Percentiles rank a stretch among this genome's conserved stretches.
Evolutionary conservation across 2,113 vertebrate genomes (phyloP).

Genomic region (Halichoeres trimaculatus): DNA sequence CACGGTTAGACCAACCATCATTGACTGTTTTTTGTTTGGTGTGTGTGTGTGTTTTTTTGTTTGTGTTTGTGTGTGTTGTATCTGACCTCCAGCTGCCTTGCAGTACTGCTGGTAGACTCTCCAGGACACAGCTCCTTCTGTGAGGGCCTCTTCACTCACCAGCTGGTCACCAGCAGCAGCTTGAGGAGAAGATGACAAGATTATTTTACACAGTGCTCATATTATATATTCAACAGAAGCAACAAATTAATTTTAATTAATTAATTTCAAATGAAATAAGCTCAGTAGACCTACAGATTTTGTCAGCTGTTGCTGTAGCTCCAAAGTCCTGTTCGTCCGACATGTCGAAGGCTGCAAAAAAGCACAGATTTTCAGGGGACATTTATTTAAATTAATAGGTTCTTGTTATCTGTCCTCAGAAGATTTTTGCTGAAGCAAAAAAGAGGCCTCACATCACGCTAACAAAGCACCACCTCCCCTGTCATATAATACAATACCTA

Average conservation of each 20-base stretch:
- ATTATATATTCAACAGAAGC: no score
- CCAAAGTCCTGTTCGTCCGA: constrained; percentile 70
- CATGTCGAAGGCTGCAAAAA: constrained; percentile 80
- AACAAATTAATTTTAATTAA: no score
- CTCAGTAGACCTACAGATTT: constrained; percentile 48
- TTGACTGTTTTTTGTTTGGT: neutral
- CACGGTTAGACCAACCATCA: neutral
- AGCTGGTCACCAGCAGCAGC: constrained; percentile 74
- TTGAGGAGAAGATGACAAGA: constrained; percentile 7
- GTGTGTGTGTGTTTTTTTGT: neutral
- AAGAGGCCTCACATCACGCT: no score
- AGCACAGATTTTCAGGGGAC: constrained; percentile 5
- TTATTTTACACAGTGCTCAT: no score
- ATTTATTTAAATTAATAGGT: neutral
- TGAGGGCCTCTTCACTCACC: constrained; percentile 67
- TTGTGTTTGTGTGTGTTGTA: neutral
- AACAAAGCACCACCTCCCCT: no score
- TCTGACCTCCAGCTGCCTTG: constrained; percentile 85
- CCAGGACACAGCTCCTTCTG: constrained; percentile 79
- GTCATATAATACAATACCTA: no score
- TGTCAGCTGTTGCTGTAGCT: neutral
- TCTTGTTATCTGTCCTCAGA: no score
- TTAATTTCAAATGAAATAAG: neutral
- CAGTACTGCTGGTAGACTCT: constrained; percentile 84
- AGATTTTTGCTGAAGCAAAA: no score